A percentile compares a stretch with the other conserved stretches of the same genome.
phyloP scores from a whole-genome alignment of 2,113 vertebrate genomes.

The Catagonus wagneri region DNA sequence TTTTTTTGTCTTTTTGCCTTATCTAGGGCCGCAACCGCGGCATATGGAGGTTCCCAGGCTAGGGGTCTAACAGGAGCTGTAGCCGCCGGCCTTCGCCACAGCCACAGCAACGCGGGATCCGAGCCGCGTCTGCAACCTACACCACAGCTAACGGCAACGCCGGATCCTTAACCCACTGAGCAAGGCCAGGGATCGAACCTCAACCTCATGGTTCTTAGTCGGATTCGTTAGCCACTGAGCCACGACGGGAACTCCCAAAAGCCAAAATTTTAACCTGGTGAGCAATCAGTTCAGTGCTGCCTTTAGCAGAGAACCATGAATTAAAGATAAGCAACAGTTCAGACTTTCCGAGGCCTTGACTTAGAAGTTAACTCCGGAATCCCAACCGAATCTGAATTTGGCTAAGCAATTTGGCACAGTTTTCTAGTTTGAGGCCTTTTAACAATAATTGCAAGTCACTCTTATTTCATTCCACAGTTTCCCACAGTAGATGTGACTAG shows the following conservation, averaged over 20 bases:
- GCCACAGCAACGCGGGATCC: no score
- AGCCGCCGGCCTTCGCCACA: no score
- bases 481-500: conserved; percentile 1
- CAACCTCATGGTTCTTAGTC: no score
- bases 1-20: no score
- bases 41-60: no score
- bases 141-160: no score
- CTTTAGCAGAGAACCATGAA: conserved; percentile 68
- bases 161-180: no score
- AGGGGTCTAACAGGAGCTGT: no score
- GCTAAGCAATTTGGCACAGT: conserved; percentile 59
- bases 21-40: no score
- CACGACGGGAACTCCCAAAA: not conserved
- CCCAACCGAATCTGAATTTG: conserved; percentile 55
- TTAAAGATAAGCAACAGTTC: conserved; percentile 61
- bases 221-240: no score
- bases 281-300: conserved; percentile 55
- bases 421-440: conserved; percentile 61
- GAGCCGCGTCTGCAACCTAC: no score
- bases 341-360: conserved; percentile 9
- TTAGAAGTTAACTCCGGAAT: conserved; percentile 71
- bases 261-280: conserved; percentile 78
- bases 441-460: conserved; percentile 47
- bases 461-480: conserved; percentile 52
- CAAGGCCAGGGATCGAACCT: no score